Conservation (phyloP, 2,113 vertebrate genomes). For the Rhynchomys soricoides region DNA sequence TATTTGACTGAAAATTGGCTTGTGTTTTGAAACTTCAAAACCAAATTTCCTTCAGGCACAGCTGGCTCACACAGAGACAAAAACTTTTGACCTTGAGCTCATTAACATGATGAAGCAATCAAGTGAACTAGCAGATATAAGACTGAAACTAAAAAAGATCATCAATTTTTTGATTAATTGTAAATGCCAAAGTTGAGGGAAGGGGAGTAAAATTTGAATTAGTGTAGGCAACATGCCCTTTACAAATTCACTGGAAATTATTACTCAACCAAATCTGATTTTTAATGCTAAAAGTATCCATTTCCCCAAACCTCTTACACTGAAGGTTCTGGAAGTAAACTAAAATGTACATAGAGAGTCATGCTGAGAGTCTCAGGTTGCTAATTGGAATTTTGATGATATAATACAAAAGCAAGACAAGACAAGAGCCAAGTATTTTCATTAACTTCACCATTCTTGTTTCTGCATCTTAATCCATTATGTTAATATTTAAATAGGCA, state of each 20-base stretch:
- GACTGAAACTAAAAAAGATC: conserved; percentile 56
- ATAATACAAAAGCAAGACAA: conserved; percentile 79
- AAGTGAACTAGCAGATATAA: conserved; percentile 58
- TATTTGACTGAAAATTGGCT: neutral
- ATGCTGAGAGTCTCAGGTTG: conserved; percentile 69
- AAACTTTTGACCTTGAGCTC: conserved; percentile 63
- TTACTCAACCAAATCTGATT: conserved; percentile 21
- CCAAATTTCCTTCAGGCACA: neutral
- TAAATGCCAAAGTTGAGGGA: conserved; percentile 43
- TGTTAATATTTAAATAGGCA: conserved; percentile 85
- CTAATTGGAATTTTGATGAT: conserved; percentile 85
- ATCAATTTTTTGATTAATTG: conserved; percentile 60
- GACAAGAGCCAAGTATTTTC: conserved; percentile 76
- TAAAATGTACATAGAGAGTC: conserved; percentile 43
- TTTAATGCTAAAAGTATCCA: conserved; percentile 53
- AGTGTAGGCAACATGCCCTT: neutral
- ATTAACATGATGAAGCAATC: conserved; percentile 59
- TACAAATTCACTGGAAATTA: conserved; percentile 50
- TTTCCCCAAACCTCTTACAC: conserved; percentile 8
- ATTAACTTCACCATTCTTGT: conserved; percentile 65
- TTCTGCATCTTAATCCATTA: conserved; percentile 83
- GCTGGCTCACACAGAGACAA: conserved; percentile 9
- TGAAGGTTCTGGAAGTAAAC: conserved; percentile 4
- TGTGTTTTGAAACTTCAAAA: conserved; percentile 56
- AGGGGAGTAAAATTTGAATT: conserved; percentile 27